Conservation (phyloP, 2,888 invertebrate genomes). For the Endotricha flammealis region DNA sequence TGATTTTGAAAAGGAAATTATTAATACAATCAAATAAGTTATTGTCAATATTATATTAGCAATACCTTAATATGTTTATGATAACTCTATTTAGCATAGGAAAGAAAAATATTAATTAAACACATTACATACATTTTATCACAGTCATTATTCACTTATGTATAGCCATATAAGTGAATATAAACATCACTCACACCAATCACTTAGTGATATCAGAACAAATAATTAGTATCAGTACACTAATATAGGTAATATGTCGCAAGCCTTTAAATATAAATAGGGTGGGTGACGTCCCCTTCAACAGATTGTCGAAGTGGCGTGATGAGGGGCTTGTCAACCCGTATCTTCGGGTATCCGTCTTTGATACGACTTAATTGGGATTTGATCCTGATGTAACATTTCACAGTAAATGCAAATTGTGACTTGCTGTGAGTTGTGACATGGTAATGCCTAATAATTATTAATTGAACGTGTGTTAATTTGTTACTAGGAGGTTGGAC, state of each 20-base stretch:
- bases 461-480: conserved; percentile 1
- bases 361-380: conserved; percentile 16
- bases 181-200: no score
- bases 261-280: conserved; percentile 14
- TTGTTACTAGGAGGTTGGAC: background rate
- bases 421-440: background rate
- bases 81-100: no score
- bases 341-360: conserved; percentile 6
- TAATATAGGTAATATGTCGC: conserved; percentile 21
- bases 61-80: no score
- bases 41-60: no score
- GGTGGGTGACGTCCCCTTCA: conserved; percentile 21
- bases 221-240: no score
- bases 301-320: conserved; percentile 19
- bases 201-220: no score
- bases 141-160: no score
- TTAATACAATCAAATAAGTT: no score
- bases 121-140: no score
- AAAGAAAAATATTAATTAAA: no score
- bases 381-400: conserved; percentile 15
- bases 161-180: no score
- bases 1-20: no score
- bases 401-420: conserved; percentile 12
- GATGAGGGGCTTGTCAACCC: conserved; percentile 28
- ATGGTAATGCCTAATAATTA: conserved; percentile 1